These are phyloP conservation scores for Panthera tigris DNA, from an alignment of 2,113 vertebrate species.

Conservation along the genomic window DNA sequence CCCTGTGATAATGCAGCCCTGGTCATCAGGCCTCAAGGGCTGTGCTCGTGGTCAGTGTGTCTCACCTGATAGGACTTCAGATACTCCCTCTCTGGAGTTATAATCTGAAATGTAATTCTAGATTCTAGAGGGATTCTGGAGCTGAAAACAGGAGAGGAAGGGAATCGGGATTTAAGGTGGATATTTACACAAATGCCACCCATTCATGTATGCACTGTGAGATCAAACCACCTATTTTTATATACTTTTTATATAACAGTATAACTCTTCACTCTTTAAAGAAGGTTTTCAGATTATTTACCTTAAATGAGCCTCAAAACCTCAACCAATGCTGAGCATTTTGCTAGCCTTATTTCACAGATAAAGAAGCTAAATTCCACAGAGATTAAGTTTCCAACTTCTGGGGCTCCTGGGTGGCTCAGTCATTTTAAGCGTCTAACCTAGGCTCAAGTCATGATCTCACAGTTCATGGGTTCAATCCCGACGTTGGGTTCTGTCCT, in stretches of 20 bases:
- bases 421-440: too few species aligned
- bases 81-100: background rate
- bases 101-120: conserved; percentile 38
- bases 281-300: conserved; percentile 27
- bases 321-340: background rate
- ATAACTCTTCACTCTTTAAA: conserved; percentile 13
- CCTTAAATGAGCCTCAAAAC: conserved; percentile 3
- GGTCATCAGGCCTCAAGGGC: background rate
- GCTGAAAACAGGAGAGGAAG: background rate
- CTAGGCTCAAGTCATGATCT: too few species aligned
- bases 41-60: background rate
- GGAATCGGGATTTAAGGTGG: background rate
- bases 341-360: background rate
- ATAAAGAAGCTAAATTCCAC: background rate
- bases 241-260: background rate
- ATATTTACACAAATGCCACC: background rate
- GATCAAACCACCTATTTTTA: background rate
- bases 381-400: background rate
- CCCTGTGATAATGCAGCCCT: background rate
- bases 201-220: background rate
- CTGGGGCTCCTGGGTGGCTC: too few species aligned
- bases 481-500: too few species aligned
- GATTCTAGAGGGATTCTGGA: background rate
- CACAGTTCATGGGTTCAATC: too few species aligned
- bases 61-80: background rate